Evolutionary conservation across 1,140 invertebrate genomes (phyloP).

Genomic region (Anastatus disparis): DNA sequence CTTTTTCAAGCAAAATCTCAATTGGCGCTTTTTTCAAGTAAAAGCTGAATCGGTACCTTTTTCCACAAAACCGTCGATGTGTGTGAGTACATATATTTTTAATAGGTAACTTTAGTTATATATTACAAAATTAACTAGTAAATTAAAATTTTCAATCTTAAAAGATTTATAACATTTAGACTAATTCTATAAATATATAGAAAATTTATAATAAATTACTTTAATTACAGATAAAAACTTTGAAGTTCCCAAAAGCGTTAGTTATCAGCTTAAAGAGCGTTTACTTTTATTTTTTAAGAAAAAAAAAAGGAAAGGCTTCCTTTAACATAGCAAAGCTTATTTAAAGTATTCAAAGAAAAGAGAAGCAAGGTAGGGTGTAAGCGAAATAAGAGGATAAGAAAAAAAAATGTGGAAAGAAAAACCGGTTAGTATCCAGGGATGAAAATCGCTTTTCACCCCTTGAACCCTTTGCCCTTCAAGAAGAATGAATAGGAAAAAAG

Average conservation of each 20-base stretch:
- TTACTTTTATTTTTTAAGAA: too few species aligned
- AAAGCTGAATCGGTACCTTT: too few species aligned
- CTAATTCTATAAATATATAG: too few species aligned
- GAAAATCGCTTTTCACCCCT: constrained; percentile 33
- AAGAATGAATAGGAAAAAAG: constrained; percentile 39
- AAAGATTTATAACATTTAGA: too few species aligned
- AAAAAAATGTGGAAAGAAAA: constrained; percentile 11
- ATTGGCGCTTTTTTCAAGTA: too few species aligned
- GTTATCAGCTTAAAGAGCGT: neutral
- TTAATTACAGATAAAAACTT: neutral
- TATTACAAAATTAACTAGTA: too few species aligned
- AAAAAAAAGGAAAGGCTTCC: neutral
- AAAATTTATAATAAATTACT: neutral
- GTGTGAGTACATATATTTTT: too few species aligned
- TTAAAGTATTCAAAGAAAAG: constrained; percentile 20
- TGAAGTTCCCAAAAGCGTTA: neutral
- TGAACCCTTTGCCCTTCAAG: constrained; percentile 15
- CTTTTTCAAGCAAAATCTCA: too few species aligned
- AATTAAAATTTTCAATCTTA: too few species aligned
- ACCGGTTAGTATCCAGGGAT: constrained; percentile 8
- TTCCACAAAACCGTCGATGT: too few species aligned
- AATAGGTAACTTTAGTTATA: too few species aligned
- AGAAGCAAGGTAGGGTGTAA: neutral
- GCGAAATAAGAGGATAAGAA: constrained; percentile 17
- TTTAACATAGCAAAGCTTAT: neutral